Evolutionary conservation across 2,797 vertebrate species (phyloP).

Genomic region (Tenualosa ilisha): DNA sequence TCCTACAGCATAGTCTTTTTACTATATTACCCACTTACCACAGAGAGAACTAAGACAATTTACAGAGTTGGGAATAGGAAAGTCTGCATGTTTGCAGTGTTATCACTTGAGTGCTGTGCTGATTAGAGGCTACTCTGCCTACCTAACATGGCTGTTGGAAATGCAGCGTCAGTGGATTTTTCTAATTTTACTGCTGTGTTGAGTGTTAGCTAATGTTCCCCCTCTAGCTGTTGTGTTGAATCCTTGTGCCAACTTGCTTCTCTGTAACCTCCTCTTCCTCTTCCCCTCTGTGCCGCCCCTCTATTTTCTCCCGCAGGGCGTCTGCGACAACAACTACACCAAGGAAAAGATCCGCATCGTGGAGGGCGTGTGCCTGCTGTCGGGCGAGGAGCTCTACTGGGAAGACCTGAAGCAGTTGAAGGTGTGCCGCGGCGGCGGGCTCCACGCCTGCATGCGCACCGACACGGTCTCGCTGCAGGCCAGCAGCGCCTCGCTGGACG

Average conservation of each 20-base stretch:
- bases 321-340: conserved; percentile 87
- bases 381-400: conserved; percentile 92
- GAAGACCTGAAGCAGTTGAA: conserved; percentile 96
- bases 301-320: conserved; percentile 67
- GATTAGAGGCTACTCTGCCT: conserved; percentile 6
- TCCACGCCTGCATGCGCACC: conserved; percentile 95
- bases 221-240: not conserved
- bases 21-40: not conserved
- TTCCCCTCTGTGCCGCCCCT: not conserved
- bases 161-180: not conserved
- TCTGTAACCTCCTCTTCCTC: conserved; percentile 8
- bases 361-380: conserved; percentile 95
- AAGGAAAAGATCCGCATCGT: conserved; percentile 98
- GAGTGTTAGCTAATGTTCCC: conserved; percentile 25
- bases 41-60: not conserved
- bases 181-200: not conserved
- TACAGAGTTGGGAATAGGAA: not conserved
- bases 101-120: conserved; percentile 48
- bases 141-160: not conserved
- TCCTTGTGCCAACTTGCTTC: not conserved
- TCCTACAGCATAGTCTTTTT: not conserved
- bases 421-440: conserved; percentile 86
- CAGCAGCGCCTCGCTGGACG: conserved; percentile 92
- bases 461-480: conserved; percentile 96
- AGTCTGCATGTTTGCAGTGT: conserved; percentile 45